Evolutionary conservation across 2,113 vertebrate genomes (phyloP), one percentile per base, ranked within the genome.

Genomic region (Perca fluviatilis): DNA sequence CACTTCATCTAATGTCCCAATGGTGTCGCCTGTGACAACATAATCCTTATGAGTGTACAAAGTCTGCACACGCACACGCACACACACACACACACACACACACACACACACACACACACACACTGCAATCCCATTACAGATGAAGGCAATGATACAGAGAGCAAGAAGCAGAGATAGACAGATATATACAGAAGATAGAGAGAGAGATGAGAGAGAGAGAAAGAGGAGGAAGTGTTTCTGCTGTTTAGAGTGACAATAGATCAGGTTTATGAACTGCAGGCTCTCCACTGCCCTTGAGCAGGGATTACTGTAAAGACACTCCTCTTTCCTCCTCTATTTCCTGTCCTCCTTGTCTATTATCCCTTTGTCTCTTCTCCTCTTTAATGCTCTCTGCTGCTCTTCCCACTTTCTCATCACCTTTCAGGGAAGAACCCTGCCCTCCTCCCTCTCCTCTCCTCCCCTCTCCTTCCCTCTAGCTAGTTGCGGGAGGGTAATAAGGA

Each of bases 401-500:
- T 78, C 76, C 53, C 60, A n/a, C 84, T 79, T 79, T 79, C 83
- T 88, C 81, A 90, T 89, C 83, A 87, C 82, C 88, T 84, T 74
- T 74, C 68, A 43, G 10, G 40, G 10, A 43, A 43, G 40, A 43
- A 43, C 72, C 66, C 47, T 74, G 13, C 56, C 66, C 70, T 74
- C 77, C 33, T 46, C 85, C 36, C 72, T 63, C 49, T 62, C 40
- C 53, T 19, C 63, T 56, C 54, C n/a, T 63, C 62, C 66, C 40
- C 60, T 18, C 56, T 58, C 63, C 16, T 73, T 10, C 75, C 67
- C 74, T 72, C 79, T 13, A 81, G 88, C 89, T 84, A 69, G 73
- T 86, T 74, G 90, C 65, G 5, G 77, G 74, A 86, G 84, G 86
- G 89, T 90, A 92, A 92, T 92, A 88, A 89, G 91, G 84, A 93